Evolutionary conservation across 2,888 invertebrate species (phyloP).

Genomic region (Xylota segnis): DNA sequence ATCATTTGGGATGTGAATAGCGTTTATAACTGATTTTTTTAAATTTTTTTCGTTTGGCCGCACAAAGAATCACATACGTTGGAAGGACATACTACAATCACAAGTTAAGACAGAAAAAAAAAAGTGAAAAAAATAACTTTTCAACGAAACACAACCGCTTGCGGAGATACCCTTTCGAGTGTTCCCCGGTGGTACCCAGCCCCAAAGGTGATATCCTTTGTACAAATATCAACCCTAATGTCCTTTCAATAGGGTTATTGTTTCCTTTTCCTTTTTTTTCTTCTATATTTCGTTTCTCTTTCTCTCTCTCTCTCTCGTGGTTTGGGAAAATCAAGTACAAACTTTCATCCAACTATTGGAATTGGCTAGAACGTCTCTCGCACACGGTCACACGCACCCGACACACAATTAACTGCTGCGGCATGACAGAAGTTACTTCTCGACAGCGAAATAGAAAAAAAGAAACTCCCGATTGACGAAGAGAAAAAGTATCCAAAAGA

Average conservation of each 20-base stretch:
- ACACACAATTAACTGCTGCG: conserved; percentile 55
- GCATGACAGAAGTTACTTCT: conserved; percentile 48
- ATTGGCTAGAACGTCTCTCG: conserved; percentile 2
- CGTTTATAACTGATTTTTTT: neutral
- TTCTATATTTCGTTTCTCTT: too few relatives aligned
- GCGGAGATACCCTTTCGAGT: conserved; percentile 34
- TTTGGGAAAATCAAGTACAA: conserved; percentile 14
- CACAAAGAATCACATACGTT: conserved; percentile 8
- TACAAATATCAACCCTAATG: conserved; percentile 49
- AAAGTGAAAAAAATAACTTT: conserved; percentile 3
- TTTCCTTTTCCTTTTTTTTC: conserved; percentile 21
- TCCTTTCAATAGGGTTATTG: conserved; percentile 49
- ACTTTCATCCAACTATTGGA: conserved; percentile 17
- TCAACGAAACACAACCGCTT: conserved; percentile 6
- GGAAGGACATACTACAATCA: conserved; percentile 1
- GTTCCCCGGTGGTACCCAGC: conserved; percentile 42
- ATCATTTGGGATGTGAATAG: conserved; percentile 45
- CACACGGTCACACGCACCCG: conserved; percentile 48
- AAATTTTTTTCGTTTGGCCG: neutral
- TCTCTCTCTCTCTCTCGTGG: neutral
- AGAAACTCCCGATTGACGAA: conserved; percentile 33
- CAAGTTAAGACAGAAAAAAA: neutral
- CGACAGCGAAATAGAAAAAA: conserved; percentile 30
- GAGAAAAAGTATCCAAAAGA: conserved; percentile 56
- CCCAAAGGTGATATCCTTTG: conserved; percentile 15